Conservation (phyloP, 2,888 invertebrate genomes). For the Drosophila glabriapex region DNA sequence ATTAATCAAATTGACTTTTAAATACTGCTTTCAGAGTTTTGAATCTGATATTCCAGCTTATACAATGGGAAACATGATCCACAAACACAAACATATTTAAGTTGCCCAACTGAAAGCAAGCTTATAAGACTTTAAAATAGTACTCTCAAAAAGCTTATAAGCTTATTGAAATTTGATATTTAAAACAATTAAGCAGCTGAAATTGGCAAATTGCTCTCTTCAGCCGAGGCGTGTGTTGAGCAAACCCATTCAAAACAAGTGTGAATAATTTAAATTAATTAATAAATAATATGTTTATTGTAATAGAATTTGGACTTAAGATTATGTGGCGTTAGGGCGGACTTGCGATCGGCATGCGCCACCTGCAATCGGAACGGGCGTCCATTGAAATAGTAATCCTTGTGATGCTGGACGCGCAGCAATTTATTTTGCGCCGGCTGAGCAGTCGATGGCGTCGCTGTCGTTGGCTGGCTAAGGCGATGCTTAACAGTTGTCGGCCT, state of each 20-base stretch:
- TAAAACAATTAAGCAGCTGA: background rate
- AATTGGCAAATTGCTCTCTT: background rate
- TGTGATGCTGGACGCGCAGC: constrained; percentile 76
- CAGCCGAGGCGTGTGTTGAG: background rate
- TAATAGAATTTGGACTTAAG: constrained; percentile 83
- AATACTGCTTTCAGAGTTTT: background rate
- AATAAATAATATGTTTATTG: constrained; percentile 85
- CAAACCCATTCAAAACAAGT: constrained; percentile 2
- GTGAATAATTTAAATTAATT: constrained; percentile 46
- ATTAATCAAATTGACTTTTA: background rate
- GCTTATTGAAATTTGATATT: background rate
- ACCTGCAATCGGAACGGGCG: constrained; percentile 82
- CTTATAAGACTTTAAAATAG: background rate
- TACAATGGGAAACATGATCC: background rate
- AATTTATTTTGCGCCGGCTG: constrained; percentile 66
- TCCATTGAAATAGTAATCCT: constrained; percentile 83
- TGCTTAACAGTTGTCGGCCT: constrained; percentile 16
- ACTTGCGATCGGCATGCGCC: constrained; percentile 68
- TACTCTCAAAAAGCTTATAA: too few relatives aligned
- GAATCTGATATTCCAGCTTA: background rate
- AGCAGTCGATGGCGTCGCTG: constrained; percentile 17
- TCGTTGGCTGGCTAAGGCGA: constrained; percentile 6
- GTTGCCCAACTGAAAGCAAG: background rate
- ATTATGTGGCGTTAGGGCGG: constrained; percentile 77
- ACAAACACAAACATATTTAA: background rate